phyloP scores from a whole-genome alignment of 2,113 vertebrate species.

The Anhinga rufa region DNA sequence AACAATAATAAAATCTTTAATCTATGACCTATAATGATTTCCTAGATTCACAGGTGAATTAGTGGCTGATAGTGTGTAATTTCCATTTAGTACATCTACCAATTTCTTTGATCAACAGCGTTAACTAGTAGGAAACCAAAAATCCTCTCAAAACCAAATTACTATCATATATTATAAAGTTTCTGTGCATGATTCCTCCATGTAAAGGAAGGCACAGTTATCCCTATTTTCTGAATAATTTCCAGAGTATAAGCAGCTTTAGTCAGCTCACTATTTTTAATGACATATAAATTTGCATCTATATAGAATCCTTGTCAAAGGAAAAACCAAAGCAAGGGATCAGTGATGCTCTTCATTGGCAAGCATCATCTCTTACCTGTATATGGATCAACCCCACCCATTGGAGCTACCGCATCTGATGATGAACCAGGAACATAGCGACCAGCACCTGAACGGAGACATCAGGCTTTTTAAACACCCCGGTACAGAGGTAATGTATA shows the following conservation, averaged over 20 bases:
- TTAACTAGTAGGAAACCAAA: neutral
- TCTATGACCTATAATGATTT: neutral
- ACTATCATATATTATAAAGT: neutral
- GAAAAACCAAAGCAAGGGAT: neutral
- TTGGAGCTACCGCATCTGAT: slow-evolving; percentile 30
- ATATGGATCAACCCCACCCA: slow-evolving; percentile 80
- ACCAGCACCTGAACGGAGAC: slow-evolving; percentile 76
- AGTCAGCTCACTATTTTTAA: neutral
- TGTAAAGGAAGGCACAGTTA: neutral
- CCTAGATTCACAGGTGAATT: neutral
- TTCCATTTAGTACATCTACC: neutral
- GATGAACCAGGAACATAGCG: slow-evolving; percentile 88
- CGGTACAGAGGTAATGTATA: neutral
- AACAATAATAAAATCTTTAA: no score
- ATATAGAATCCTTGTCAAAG: neutral
- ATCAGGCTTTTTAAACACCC: neutral
- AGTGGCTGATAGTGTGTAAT: neutral
- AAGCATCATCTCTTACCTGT: slow-evolving; percentile 73
- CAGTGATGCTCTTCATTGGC: neutral
- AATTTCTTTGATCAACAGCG: neutral
- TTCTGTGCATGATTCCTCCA: neutral
- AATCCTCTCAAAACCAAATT: neutral
- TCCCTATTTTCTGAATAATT: neutral
- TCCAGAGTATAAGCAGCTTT: neutral
- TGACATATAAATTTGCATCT: neutral